Percentiles rank a stretch among this genome's conserved stretches.
phyloP scores from a whole-genome alignment of 2,113 vertebrate genomes.

The Amphiprion ocellaris region DNA sequence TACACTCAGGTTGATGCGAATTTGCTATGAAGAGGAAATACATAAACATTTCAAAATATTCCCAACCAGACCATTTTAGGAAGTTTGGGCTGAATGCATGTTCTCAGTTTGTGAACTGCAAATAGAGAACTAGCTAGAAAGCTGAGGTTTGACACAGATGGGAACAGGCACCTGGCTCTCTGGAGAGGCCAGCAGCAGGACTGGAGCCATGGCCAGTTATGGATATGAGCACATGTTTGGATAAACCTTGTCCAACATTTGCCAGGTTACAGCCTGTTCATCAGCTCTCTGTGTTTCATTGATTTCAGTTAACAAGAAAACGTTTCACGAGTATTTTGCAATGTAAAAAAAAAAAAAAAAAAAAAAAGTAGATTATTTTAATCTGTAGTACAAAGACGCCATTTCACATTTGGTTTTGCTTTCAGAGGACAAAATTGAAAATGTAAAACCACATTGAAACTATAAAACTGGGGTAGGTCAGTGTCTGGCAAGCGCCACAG shows the following conservation, averaged over 20 bases:
- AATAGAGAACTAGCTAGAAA: conserved; percentile 35
- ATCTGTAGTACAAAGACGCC: conserved; percentile 2
- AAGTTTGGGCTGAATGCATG: conserved; percentile 17
- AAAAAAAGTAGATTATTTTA: neutral
- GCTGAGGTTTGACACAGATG: conserved; percentile 64
- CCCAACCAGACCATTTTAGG: conserved; percentile 21
- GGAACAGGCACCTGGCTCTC: conserved; percentile 75
- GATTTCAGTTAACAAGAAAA: conserved; percentile 26
- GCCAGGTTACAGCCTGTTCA: conserved; percentile 47
- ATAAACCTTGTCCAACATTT: conserved; percentile 60
- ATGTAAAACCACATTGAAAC: neutral
- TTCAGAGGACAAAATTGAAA: conserved; percentile 8
- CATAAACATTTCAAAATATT: neutral
- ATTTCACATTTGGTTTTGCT: conserved; percentile 22
- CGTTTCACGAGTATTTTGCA: neutral
- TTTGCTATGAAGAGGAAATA: conserved; percentile 2
- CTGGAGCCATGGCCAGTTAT: conserved; percentile 55
- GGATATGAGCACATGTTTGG: conserved; percentile 66
- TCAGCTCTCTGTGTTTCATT: conserved; percentile 22
- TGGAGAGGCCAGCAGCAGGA: conserved; percentile 57
- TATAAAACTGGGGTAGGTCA: conserved; percentile 1
- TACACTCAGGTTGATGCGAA: neutral
- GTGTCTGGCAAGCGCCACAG: neutral
- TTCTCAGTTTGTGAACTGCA: conserved; percentile 36
- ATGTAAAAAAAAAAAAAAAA: neutral